Conservation (phyloP, 2,113 vertebrate species). For the Platysternon megacephalum region DNA sequence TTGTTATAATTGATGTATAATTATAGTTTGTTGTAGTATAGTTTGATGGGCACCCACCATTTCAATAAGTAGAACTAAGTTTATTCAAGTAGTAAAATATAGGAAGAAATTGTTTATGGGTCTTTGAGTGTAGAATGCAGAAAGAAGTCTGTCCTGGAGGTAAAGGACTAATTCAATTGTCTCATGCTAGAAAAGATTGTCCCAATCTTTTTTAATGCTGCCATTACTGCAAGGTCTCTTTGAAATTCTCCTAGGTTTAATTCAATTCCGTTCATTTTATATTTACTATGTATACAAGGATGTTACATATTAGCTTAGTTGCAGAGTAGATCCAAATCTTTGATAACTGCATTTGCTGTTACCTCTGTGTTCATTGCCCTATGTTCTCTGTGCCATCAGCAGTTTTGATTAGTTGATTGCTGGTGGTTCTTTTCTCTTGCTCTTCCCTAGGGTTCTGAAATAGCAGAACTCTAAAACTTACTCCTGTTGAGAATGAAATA, state of each 20-base stretch:
- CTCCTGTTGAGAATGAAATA: neutral
- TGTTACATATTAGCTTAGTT: neutral
- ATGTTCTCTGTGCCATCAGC: neutral
- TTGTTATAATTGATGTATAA: slow-evolving; percentile 37
- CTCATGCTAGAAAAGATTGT: neutral
- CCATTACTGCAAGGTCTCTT: neutral
- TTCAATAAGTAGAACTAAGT: slow-evolving; percentile 39
- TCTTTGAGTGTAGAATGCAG: neutral
- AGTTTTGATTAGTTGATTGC: neutral
- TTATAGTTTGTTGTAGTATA: slow-evolving; percentile 14
- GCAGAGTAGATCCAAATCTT: neutral
- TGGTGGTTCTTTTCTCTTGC: neutral
- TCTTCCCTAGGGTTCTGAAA: slow-evolving; percentile 17
- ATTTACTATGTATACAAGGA: neutral
- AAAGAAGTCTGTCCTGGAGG: neutral
- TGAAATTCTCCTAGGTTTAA: neutral
- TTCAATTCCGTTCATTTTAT: neutral
- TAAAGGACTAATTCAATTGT: neutral
- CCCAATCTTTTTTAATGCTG: neutral
- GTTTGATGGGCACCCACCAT: neutral
- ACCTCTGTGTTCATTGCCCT: neutral
- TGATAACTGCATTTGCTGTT: neutral
- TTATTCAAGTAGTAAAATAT: slow-evolving; percentile 38
- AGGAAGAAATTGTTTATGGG: slow-evolving; percentile 34
- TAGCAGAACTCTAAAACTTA: neutral